Conservation (phyloP, 2,113 vertebrate genomes). For the Centrocercus urophasianus region DNA sequence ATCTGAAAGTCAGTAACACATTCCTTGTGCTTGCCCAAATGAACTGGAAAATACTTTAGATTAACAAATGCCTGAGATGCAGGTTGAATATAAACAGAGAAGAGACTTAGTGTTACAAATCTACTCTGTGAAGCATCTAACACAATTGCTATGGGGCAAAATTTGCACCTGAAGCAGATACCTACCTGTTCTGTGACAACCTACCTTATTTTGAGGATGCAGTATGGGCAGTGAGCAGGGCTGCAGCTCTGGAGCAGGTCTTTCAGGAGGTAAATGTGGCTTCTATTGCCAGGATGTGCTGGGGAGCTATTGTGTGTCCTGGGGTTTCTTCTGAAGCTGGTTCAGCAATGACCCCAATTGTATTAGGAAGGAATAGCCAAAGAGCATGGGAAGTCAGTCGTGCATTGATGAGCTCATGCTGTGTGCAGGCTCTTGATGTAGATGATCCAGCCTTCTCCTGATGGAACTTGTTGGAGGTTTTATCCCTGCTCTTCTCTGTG, state of each 20-base stretch:
- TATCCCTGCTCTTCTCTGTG: neutral
- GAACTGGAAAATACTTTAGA: constrained; percentile 9
- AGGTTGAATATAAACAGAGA: neutral
- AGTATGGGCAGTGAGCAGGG: neutral
- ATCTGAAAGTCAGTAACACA: neutral
- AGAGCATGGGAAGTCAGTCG: neutral
- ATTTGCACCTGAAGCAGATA: neutral
- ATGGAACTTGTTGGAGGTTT: neutral
- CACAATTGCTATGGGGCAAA: neutral
- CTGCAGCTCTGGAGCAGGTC: neutral
- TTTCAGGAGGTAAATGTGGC: neutral
- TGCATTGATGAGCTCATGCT: neutral
- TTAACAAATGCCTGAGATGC: neutral
- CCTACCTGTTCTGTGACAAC: neutral
- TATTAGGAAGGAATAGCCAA: neutral
- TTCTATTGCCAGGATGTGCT: neutral
- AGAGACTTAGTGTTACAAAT: neutral
- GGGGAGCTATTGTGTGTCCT: neutral
- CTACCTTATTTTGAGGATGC: neutral
- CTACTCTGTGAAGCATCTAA: neutral
- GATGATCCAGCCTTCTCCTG: constrained; percentile 25
- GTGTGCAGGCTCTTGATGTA: neutral
- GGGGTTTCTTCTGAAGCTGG: neutral
- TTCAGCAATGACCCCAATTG: neutral
- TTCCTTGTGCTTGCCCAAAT: neutral